A percentile compares a stretch with the other conserved stretches of the same genome.
phyloP scores from a whole-genome alignment of 2,888 invertebrate species.

The Agrochola circellaris region DNA sequence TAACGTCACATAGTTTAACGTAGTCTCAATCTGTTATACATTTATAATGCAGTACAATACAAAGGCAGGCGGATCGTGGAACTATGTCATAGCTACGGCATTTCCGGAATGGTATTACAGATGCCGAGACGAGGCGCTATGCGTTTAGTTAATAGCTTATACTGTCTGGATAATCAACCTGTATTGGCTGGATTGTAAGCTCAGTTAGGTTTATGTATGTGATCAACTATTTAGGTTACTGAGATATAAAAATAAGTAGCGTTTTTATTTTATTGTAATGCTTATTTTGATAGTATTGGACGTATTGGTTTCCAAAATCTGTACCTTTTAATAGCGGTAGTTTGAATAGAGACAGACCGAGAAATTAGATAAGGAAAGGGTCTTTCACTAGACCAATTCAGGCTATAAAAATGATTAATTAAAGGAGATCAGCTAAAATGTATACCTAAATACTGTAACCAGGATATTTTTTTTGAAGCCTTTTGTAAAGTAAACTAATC shows the following conservation, averaged over 20 bases:
- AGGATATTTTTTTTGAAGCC: background rate
- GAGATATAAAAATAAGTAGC: background rate
- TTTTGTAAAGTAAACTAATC: too few relatives aligned
- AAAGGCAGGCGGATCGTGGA: conserved; percentile 59
- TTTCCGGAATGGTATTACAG: conserved; percentile 70
- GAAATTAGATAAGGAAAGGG: background rate
- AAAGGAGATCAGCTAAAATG: background rate
- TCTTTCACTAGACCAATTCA: too few relatives aligned
- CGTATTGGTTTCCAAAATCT: background rate
- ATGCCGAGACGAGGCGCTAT: conserved; percentile 57
- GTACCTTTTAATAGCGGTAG: background rate
- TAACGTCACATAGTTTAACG: conserved; percentile 19
- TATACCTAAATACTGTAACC: background rate
- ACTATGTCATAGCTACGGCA: conserved; percentile 65
- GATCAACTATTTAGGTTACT: background rate
- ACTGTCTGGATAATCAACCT: conserved; percentile 14
- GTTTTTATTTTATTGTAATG: background rate
- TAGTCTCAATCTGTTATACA: conserved; percentile 29
- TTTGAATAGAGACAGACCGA: too few relatives aligned
- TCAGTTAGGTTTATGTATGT: background rate
- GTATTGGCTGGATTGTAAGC: background rate
- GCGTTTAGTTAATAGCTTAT: conserved; percentile 31
- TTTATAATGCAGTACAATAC: conserved; percentile 56
- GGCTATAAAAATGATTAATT: background rate
- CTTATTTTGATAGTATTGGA: background rate